Evolutionary conservation across 2,797 vertebrate species (phyloP), one percentile per base, ranked within the genome.

Genomic region (Acropternis orthonyx): DNA sequence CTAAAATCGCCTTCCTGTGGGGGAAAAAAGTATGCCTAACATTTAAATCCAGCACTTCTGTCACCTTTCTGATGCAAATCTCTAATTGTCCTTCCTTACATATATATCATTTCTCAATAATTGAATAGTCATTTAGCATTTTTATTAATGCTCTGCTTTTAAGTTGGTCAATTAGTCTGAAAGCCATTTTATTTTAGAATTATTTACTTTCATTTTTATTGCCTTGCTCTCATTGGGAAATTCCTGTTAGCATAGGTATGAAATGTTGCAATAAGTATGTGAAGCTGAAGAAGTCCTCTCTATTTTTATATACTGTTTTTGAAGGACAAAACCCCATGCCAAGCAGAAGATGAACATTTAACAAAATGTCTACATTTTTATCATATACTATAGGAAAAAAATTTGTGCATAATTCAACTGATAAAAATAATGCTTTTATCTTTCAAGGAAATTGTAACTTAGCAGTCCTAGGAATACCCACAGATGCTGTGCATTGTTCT

Each of bases 171-270:
- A 77, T 87, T 92, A 88, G 3, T 75, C 80, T 82, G 43, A 92
- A 93, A 86, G 17, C 4, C 10, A 24, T 72, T 96, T 91, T 87
- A 43, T 75, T 93, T 93, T n/a, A 34, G 39, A 68, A 89, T 55
- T 14, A 79, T 75, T 90, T 93, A 39, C 52, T 87, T 94, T 61
- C 23, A 59, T 93, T 92, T 92, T 89, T 52, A 86, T 74, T 80
- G 32, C 32, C 28, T 65, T 71, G 24, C 30, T 89, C 32, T 65
- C 7, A 44, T 10, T 71, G 28, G 93, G 56, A 61, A 78, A 81
- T 26, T 28, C 7, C 15, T 21, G n/a, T 46, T 39, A 59, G 36
- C 55, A 6, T 24, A 62, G 28, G 20, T 51, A 79, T 24, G 9
- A 51, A 75, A 18, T 4, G 2, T 8, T 65, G 4, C 18, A 85